Evolutionary conservation across 2,797 vertebrate species (phyloP).

Genomic region (Scarus forsteni): DNA sequence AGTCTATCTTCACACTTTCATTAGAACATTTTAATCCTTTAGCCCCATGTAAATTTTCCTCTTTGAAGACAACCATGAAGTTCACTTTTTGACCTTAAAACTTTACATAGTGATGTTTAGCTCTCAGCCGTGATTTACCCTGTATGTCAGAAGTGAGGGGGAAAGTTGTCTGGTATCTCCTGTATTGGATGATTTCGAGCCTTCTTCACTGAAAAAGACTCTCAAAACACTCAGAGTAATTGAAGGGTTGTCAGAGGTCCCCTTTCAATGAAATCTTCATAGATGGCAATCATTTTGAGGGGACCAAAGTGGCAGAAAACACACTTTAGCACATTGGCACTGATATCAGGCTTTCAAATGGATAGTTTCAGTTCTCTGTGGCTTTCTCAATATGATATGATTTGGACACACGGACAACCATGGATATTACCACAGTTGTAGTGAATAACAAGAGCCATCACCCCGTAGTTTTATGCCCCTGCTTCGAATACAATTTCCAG

Average conservation of each 20-base stretch:
- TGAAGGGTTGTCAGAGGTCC: slow-evolving; percentile 38
- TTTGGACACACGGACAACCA: no score
- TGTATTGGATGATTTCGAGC: slow-evolving; percentile 11
- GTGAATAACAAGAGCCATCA: no score
- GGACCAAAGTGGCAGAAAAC: slow-evolving; percentile 39
- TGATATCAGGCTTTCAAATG: slow-evolving; percentile 11
- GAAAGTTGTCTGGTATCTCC: slow-evolving; percentile 18
- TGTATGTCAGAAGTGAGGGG: slow-evolving; percentile 26
- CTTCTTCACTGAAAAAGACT: slow-evolving; percentile 4
- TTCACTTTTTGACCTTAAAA: slow-evolving; percentile 10
- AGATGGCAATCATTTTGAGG: slow-evolving; percentile 43
- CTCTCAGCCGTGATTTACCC: slow-evolving; percentile 8
- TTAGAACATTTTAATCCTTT: background rate
- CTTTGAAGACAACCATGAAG: slow-evolving; percentile 4
- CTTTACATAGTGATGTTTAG: slow-evolving; percentile 17
- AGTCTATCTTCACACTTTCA: background rate
- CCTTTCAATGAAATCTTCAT: slow-evolving; percentile 34
- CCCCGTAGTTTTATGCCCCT: no score
- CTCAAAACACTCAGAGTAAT: slow-evolving; percentile 46
- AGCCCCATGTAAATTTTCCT: background rate
- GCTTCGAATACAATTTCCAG: no score
- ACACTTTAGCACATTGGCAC: background rate
- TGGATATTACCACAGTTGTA: no score
- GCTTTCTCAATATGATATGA: background rate
- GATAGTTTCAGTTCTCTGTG: slow-evolving; percentile 17